These are phyloP conservation scores for Varanus komodoensis DNA, from an alignment of 2,113 vertebrate genomes.

Conservation along the genomic window DNA sequence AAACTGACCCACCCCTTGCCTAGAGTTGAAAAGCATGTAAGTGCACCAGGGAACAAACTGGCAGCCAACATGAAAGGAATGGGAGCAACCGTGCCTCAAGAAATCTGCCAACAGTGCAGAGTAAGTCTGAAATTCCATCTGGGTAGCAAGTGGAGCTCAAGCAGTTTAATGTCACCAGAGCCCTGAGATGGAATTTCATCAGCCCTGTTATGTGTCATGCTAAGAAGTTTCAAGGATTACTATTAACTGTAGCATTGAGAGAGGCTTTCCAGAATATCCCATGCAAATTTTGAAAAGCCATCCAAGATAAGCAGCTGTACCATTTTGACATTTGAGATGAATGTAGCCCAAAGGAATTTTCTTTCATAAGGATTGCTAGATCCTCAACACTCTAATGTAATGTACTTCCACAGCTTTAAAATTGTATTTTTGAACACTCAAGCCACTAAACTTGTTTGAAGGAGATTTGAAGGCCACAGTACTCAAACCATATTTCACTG, in stretches of 20 bases:
- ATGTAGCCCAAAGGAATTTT: fast-evolving
- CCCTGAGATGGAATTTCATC: constrained; percentile 31
- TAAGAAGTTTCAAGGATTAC: background rate
- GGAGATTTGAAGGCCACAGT: background rate
- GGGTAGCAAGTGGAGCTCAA: background rate
- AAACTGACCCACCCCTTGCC: too few relatives aligned
- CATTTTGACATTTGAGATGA: background rate
- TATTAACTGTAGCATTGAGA: background rate
- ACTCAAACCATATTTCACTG: background rate
- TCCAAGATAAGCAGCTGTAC: constrained; percentile 4
- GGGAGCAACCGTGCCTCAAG: background rate
- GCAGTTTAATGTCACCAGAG: constrained; percentile 16
- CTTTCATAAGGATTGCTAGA: background rate
- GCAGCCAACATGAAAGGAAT: background rate
- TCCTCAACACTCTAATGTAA: background rate
- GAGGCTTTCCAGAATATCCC: background rate
- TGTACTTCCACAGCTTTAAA: background rate
- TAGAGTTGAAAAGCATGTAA: background rate
- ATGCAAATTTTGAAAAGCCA: constrained; percentile 13
- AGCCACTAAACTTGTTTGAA: background rate
- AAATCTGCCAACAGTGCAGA: constrained; percentile 7
- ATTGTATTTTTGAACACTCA: background rate
- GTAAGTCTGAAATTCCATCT: constrained; percentile 44
- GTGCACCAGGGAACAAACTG: background rate
- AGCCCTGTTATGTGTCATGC: background rate